Evolutionary conservation across 2,113 vertebrate genomes (phyloP), one percentile per base, ranked within the genome.

Genomic region (Dipodomys stephensi): DNA sequence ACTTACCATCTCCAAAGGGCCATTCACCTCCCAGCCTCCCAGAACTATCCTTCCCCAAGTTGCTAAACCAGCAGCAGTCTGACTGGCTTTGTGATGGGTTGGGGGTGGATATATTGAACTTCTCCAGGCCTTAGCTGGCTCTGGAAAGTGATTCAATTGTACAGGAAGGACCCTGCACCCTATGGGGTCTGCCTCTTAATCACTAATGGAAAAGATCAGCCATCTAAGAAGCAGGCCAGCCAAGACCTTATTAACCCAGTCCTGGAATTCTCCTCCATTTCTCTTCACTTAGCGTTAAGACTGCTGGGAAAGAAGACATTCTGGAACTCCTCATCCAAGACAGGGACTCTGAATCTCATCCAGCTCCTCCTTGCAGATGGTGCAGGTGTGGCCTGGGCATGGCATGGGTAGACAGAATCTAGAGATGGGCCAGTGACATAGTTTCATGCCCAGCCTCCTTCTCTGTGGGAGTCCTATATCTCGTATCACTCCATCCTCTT

Each of bases 91-190:
- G 1, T 25, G 32, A 57, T 82, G 77, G 94, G 69, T 32, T 46
- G 68, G 80, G 94, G 67, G 39, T 57, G 69, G 89, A 73, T 69
- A 87, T 49, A 35, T 44, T 94, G 78, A 92, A 83, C 65, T 18
- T 83, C 83, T 32, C 46, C 5, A 23, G 73, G 89, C 90, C 81
- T 87, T 89, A 18, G 49, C 94, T 94, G 89, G 78, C 11, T 73
- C 92, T 28, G 39, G 88, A 60, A 89, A 49, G 81, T 92, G 74
- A 96, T 93, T 95, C 81, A 91, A 84, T 94, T 94, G 88, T 35
- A 28, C 11, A 32, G 88, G 87, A 93, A 89, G 76, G 35, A 88
- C 73, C 72, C 68, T 30, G 39, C 67, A 49, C 67, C 72, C 87
- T 92, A 87, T 71, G 71, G 71, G 78, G 83, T 57, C 80, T 92